Evolutionary conservation across 2,113 vertebrate species (phyloP).

Genomic region (Sturnira hondurensis): DNA sequence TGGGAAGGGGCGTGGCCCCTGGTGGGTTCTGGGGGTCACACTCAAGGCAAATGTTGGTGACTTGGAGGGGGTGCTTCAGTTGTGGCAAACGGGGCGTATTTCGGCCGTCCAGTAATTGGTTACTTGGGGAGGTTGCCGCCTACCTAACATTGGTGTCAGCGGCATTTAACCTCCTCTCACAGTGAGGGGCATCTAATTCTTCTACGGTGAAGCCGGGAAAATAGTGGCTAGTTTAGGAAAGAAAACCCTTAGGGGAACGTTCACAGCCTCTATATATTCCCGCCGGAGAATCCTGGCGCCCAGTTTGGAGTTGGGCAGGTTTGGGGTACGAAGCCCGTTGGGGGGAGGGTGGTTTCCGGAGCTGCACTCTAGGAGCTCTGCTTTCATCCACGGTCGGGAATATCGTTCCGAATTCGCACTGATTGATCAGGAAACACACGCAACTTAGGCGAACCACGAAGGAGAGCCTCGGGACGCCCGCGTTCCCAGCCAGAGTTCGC

Average conservation of each 20-base stretch:
- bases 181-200: background rate
- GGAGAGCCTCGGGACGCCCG: background rate
- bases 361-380: background rate
- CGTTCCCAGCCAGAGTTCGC: background rate
- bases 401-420: background rate
- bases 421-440: background rate
- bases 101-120: background rate
- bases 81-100: background rate
- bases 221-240: background rate
- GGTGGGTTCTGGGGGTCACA: background rate
- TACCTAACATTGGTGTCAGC: background rate
- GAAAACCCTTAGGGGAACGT: background rate
- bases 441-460: background rate
- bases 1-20: background rate
- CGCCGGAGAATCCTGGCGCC: background rate
- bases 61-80: background rate
- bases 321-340: background rate
- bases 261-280: background rate
- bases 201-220: background rate
- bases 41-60: background rate
- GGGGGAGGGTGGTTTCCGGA: background rate
- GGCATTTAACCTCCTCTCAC: background rate
- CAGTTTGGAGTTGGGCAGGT: background rate
- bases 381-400: background rate
- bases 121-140: background rate